A percentile compares a stretch with the other conserved stretches of the same genome.
These are phyloP conservation scores for Bos indicus DNA, from an alignment of 2,113 vertebrate species.

Conservation along the genomic window DNA sequence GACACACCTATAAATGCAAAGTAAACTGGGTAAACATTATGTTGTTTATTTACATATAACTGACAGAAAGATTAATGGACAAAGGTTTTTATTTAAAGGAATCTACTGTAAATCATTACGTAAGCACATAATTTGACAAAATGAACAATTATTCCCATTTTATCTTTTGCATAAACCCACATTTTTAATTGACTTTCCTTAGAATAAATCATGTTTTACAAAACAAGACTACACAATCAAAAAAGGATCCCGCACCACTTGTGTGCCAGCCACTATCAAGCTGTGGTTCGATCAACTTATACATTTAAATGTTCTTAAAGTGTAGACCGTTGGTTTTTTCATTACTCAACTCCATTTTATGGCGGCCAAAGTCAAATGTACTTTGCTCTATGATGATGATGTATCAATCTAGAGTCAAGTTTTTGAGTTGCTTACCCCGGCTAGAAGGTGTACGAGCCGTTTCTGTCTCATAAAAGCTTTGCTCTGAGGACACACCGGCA, in stretches of 20 bases:
- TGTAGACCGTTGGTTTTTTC: background rate
- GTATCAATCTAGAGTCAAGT: background rate
- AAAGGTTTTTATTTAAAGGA: background rate
- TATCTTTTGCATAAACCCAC: background rate
- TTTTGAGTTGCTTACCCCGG: constrained; percentile 84
- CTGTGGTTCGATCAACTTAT: background rate
- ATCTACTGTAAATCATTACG: background rate
- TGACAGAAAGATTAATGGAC: background rate
- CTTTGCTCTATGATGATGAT: background rate
- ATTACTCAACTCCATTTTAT: background rate
- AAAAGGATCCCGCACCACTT: background rate
- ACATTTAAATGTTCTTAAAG: background rate
- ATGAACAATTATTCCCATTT: background rate
- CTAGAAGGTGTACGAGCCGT: constrained; percentile 92
- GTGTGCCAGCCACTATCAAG: background rate
- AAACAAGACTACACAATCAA: background rate
- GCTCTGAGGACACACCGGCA: constrained; percentile 83
- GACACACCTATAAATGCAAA: background rate
- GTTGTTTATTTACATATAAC: background rate
- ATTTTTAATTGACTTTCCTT: background rate
- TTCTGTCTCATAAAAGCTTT: constrained; percentile 94
- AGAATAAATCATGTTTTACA: background rate
- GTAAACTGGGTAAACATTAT: background rate
- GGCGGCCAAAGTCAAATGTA: background rate
- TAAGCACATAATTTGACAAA: background rate